Percentiles rank a stretch among this genome's conserved stretches.
Conservation (phyloP, 2,888 invertebrate species). For the Perizoma affinitatum region DNA sequence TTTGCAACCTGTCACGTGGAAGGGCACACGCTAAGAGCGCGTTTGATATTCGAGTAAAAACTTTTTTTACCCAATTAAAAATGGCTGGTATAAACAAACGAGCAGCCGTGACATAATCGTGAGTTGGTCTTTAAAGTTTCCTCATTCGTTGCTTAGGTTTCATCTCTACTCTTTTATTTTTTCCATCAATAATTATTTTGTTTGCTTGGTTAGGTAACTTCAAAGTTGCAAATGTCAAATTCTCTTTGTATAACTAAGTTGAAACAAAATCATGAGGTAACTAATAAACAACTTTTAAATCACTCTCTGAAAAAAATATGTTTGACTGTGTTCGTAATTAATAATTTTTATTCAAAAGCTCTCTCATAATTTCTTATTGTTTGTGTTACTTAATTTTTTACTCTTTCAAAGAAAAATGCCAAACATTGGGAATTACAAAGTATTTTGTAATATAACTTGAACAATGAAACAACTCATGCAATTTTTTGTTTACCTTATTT, state of each 20-base stretch:
- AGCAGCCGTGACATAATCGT: too few species aligned
- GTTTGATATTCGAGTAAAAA: too few species aligned
- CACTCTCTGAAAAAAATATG: neutral
- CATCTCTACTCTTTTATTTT: neutral
- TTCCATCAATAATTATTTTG: conserved; percentile 4
- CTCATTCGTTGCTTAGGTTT: too few species aligned
- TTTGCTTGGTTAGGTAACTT: conserved; percentile 9
- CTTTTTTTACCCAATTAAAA: too few species aligned
- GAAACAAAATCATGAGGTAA: conserved; percentile 9
- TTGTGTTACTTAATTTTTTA: conserved; percentile 13
- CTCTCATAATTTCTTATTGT: conserved; percentile 11
- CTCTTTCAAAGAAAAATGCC: neutral
- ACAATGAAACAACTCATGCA: conserved; percentile 10
- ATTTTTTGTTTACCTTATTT: conserved; percentile 1
- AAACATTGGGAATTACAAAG: neutral
- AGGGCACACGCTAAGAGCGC: too few species aligned
- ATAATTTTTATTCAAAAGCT: neutral
- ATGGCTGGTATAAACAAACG: too few species aligned
- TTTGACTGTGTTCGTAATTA: neutral
- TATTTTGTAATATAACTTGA: conserved; percentile 5
- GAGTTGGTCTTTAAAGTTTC: too few species aligned
- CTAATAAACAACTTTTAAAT: conserved; percentile 13
- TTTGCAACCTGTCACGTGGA: too few species aligned
- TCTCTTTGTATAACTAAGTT: conserved; percentile 2
- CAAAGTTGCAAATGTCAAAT: conserved; percentile 16